Percentiles rank a stretch among this genome's conserved stretches.
phyloP scores from a whole-genome alignment of 2,888 invertebrate species.

The Alitta virens region DNA sequence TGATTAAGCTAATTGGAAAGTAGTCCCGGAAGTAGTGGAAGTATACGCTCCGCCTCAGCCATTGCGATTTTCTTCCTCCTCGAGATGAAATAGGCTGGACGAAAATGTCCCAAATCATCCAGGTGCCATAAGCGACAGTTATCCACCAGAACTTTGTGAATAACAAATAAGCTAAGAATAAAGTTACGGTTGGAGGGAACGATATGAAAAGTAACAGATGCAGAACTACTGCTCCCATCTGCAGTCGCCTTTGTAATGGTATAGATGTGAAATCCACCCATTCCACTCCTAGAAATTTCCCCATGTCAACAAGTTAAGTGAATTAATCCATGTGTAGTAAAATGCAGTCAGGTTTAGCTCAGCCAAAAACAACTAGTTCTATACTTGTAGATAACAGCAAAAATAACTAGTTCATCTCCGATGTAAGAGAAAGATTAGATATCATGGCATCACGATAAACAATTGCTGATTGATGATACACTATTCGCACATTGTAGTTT shows the following conservation, averaged over 20 bases:
- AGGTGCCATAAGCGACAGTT: conserved; percentile 42
- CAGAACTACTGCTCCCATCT: conserved; percentile 73
- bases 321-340: too few species aligned
- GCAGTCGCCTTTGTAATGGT: conserved; percentile 62
- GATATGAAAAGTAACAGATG: conserved; percentile 70
- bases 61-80: conserved; percentile 61
- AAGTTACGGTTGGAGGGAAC: conserved; percentile 45
- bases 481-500: too few species aligned
- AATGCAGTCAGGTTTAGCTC: too few species aligned
- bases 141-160: conserved; percentile 56
- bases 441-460: too few species aligned
- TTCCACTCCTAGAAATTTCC: conserved; percentile 4
- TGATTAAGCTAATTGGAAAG: conserved; percentile 80
- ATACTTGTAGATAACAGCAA: too few species aligned
- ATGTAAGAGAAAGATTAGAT: too few species aligned
- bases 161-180: conserved; percentile 63
- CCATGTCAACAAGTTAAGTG: too few species aligned
- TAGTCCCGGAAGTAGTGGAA: conserved; percentile 73
- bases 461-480: too few species aligned
- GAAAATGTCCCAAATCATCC: conserved; percentile 49
- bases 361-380: too few species aligned
- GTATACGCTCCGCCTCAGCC: conserved; percentile 67
- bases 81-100: conserved; percentile 66
- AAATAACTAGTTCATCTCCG: too few species aligned
- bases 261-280: conserved; percentile 1